These are phyloP conservation scores for Fulmarus glacialis DNA, from an alignment of 2,113 vertebrate species.

Conservation along the genomic window DNA sequence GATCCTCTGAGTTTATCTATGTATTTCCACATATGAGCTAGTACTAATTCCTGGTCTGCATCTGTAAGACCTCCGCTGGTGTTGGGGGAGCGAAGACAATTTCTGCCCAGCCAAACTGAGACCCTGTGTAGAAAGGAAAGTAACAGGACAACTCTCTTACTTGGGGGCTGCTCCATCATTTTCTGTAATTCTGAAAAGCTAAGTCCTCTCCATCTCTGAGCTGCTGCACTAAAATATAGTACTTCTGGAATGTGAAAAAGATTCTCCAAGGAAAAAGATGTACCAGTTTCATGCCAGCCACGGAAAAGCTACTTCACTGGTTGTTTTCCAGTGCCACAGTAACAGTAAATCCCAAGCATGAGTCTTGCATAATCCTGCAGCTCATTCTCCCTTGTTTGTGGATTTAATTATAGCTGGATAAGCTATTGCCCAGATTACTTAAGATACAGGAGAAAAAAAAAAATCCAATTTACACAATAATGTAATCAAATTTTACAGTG, in stretches of 20 bases:
- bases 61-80: too few species aligned
- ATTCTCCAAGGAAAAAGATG: background rate
- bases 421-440: background rate
- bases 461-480: background rate
- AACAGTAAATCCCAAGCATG: background rate
- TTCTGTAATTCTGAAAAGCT: background rate
- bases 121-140: background rate
- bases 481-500: background rate
- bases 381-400: background rate
- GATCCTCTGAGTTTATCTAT: background rate
- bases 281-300: background rate
- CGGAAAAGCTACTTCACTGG: background rate
- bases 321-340: background rate
- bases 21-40: background rate
- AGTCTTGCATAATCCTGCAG: background rate
- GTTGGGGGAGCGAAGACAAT: background rate
- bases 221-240: background rate
- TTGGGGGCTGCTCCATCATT: background rate
- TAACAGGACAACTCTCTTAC: background rate
- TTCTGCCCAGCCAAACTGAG: background rate
- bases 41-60: background rate
- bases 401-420: background rate
- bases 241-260: background rate
- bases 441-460: background rate
- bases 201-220: background rate